phyloP scores from a whole-genome alignment of 2,888 invertebrate genomes.

The Pyrrhia umbra region DNA sequence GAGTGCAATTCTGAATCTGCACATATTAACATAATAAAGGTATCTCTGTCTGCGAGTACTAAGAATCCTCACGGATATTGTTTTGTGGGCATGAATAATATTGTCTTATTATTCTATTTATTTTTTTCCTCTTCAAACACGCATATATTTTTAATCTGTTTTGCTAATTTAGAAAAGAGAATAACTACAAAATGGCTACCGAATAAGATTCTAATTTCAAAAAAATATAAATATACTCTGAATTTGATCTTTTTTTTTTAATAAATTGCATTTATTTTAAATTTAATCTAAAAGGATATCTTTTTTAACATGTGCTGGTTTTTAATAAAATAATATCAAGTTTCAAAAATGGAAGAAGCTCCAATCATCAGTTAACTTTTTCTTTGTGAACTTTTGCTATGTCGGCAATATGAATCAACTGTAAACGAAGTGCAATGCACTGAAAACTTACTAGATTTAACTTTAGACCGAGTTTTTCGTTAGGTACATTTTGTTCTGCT shows the following conservation, averaged over 20 bases:
- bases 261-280: no score
- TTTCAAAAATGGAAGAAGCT: background rate
- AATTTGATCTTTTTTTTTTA: no score
- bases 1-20: conserved; percentile 52
- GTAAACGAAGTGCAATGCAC: conserved; percentile 22
- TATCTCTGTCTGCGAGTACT: conserved; percentile 34
- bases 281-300: no score
- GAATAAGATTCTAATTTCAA: background rate
- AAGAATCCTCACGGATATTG: conserved; percentile 24
- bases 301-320: no score
- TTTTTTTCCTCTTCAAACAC: conserved; percentile 3
- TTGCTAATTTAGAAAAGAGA: no score
- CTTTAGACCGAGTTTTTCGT: conserved; percentile 6
- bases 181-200: no score
- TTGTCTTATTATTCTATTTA: no score
- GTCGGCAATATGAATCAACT: conserved; percentile 36
- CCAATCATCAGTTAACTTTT: conserved; percentile 4
- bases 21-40: conserved; percentile 62
- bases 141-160: no score
- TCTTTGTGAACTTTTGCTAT: conserved; percentile 34
- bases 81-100: conserved; percentile 34
- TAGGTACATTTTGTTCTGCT: no score
- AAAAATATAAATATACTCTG: no score
- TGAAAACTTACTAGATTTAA: conserved; percentile 22
- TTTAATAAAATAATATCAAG: no score